Evolutionary conservation across 2,113 vertebrate genomes (phyloP).

Genomic region (Catharus minimus): DNA sequence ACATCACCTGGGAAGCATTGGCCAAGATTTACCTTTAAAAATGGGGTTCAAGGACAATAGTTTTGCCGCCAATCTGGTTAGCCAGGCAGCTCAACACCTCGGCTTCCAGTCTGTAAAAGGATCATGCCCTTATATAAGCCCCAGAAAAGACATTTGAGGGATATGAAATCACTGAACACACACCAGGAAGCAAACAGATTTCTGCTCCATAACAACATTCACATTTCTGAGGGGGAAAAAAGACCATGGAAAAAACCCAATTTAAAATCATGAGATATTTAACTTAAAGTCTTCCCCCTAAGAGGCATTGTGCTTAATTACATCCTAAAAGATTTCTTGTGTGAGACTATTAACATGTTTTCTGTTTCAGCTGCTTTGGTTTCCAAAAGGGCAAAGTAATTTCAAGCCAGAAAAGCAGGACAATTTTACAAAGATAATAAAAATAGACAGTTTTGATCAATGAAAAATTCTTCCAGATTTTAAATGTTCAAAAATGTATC

Average conservation of each 20-base stretch:
- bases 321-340: not conserved
- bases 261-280: not conserved
- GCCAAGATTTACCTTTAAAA: not conserved
- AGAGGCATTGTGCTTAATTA: not conserved
- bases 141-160: fast-evolving
- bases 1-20: not conserved
- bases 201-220: not conserved
- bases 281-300: not conserved
- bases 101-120: not conserved
- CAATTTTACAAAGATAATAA: not conserved
- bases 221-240: not conserved
- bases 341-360: not conserved
- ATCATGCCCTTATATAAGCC: not conserved
- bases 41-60: not conserved
- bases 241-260: not conserved
- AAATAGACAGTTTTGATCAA: not conserved
- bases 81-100: not conserved
- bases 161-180: not conserved
- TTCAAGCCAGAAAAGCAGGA: not conserved
- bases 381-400: not conserved
- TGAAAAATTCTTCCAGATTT: constrained; percentile 8
- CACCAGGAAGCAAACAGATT: not conserved
- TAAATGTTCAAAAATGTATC: not conserved
- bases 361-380: not conserved
- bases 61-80: not conserved